A percentile compares a stretch with the other conserved stretches of the same genome.
phyloP scores from a whole-genome alignment of 2,113 vertebrate genomes.

The Odontesthes bonariensis region DNA sequence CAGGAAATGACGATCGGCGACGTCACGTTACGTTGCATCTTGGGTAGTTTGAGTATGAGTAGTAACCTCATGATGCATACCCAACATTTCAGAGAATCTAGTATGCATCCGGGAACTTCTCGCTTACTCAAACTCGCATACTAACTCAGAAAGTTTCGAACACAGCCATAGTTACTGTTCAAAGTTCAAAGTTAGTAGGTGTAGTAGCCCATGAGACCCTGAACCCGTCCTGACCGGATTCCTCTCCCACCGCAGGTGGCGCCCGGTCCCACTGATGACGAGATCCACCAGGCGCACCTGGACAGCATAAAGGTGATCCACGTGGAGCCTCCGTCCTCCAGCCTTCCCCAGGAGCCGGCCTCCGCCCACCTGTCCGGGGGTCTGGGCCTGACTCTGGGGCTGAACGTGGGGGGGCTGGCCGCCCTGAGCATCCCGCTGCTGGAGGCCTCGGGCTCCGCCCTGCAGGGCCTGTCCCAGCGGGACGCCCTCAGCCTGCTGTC shows the following conservation, averaged over 20 bases:
- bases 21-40: no score
- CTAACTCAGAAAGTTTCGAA: no score
- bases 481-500: constrained; percentile 89
- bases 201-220: no score
- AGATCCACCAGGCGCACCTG: constrained; percentile 80
- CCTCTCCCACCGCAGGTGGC: constrained; percentile 70
- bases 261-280: constrained; percentile 82
- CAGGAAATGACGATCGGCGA: no score
- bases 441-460: constrained; percentile 78
- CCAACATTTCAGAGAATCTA: no score
- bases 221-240: no score
- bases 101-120: no score
- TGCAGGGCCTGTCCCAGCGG: constrained; percentile 88
- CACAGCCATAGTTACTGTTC: no score
- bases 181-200: no score
- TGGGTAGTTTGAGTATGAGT: no score
- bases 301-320: constrained; percentile 90
- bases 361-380: constrained; percentile 58
- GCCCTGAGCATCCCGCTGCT: constrained; percentile 87
- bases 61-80: no score
- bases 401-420: constrained; percentile 62
- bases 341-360: constrained; percentile 91
- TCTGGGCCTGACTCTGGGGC: constrained; percentile 58
- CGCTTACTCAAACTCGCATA: no score
- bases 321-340: constrained; percentile 88